Evolutionary conservation across 1,140 invertebrate genomes (phyloP), one percentile per base, ranked within the genome.

Genomic region (Hycleus cichorii): DNA sequence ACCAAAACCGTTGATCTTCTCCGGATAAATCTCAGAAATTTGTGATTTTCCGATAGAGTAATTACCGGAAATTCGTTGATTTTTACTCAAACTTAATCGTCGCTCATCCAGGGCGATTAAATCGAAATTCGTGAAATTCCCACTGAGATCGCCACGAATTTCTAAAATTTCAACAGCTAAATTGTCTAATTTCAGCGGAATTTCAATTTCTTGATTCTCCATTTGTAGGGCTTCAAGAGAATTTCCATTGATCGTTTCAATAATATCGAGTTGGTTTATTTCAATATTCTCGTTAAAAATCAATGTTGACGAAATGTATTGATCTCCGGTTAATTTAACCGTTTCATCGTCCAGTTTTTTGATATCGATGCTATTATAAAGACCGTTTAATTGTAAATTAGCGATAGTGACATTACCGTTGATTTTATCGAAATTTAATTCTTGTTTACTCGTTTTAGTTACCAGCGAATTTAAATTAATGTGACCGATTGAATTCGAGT

Each of bases 381-480:
- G 10, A 7, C 71, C 74, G 4, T 57, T 55, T 1, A 77, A 39
- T 2, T 59, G 39, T 7, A 78, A 45, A 32, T 72, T 62, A 18
- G 75, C 63, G 40, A 80, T 74, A 47, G 66, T 71, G 4, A 79
- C 68, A 59, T 73, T 69, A 3, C 76, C 78, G 3, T 61, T 59
- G 1, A 81, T 40, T 7, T 59, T 59, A 4, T 60, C 60, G 0
- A 75, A 38, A 39, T 73, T 52, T 1, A 80, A 54, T 0, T 59
- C 57, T 66, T 80, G 76, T 3, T 69, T 60, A 0, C 71, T 72
- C 47, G 77, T 70, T 59, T 69, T 72, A 4, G 74, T 75, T 3
- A 81, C 61, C 58, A 80, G 74, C 1, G 68, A 64, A 7, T 71
- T 60, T 3, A 79, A 43, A 9, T 64, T 54, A 32, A 77, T 71